phyloP scores from a whole-genome alignment of 1,140 invertebrate genomes.

The Planococcus citri region DNA sequence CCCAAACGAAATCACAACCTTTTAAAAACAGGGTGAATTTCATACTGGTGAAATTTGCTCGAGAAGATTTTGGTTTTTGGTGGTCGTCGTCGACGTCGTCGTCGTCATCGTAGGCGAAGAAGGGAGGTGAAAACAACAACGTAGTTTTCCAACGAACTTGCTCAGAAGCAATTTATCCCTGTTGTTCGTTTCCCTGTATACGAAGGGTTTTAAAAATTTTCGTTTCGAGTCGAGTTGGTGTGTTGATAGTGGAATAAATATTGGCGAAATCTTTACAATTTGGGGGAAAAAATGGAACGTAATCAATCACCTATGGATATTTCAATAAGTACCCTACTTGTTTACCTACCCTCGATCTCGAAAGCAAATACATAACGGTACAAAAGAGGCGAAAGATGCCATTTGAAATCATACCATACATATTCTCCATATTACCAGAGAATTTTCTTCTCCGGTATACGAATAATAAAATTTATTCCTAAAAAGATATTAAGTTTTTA shows the following conservation, averaged over 20 bases:
- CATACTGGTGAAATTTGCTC: not conserved
- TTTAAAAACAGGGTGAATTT: not conserved
- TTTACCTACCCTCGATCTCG: too few relatives aligned
- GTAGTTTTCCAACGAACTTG: not conserved
- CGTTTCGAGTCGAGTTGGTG: not conserved
- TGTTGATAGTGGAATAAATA: too few relatives aligned
- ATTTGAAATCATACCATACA: too few relatives aligned
- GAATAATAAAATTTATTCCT: too few relatives aligned
- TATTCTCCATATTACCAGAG: too few relatives aligned
- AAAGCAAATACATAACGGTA: too few relatives aligned
- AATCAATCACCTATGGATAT: not conserved
- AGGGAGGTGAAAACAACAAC: not conserved
- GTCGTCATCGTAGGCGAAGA: too few relatives aligned
- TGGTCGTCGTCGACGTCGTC: too few relatives aligned
- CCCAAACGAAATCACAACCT: not conserved
- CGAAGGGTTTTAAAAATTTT: not conserved
- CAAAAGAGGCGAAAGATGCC: too few relatives aligned
- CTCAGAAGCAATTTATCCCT: slow-evolving; percentile 6
- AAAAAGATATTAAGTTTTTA: too few relatives aligned
- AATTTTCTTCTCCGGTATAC: too few relatives aligned
- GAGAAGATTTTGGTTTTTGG: not conserved
- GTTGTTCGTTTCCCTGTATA: not conserved
- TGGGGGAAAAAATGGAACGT: not conserved
- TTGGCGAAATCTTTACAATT: not conserved
- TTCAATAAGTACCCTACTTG: too few relatives aligned